Percentiles rank a stretch among this genome's conserved stretches.
phyloP scores from a whole-genome alignment of 2,888 invertebrate species.

The Zaprionus lineosus region DNA sequence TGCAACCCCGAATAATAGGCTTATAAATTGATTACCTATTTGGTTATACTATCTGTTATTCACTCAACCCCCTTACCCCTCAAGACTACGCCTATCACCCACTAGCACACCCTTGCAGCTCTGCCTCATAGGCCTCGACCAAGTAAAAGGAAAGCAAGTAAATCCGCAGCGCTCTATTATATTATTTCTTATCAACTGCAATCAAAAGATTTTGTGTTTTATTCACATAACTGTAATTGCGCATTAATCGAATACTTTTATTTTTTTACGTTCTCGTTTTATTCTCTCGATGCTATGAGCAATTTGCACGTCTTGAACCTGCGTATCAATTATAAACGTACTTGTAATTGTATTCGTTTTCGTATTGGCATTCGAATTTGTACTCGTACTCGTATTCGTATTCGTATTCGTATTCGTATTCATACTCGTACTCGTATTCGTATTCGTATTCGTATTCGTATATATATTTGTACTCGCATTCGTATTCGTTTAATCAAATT shows the following conservation, averaged over 20 bases:
- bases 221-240: constrained; percentile 15
- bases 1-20: constrained; percentile 11
- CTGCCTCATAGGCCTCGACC: constrained; percentile 17
- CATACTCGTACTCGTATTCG: too few relatives aligned
- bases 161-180: constrained; percentile 13
- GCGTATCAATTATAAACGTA: constrained; percentile 36
- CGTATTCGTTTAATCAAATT: constrained; percentile 35
- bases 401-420: too few relatives aligned
- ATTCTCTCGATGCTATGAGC: constrained; percentile 44
- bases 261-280: constrained; percentile 18
- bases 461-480: constrained; percentile 32
- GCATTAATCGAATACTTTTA: constrained; percentile 1
- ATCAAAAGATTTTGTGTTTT: constrained; percentile 14
- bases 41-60: constrained; percentile 7
- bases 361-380: too few relatives aligned
- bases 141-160: constrained; percentile 5
- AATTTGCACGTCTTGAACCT: constrained; percentile 70
- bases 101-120: constrained; percentile 44
- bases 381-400: too few relatives aligned
- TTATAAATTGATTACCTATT: too few relatives aligned
- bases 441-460: constrained; percentile 34
- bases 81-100: constrained; percentile 34
- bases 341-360: too few relatives aligned
- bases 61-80: constrained; percentile 34
- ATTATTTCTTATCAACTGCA: constrained; percentile 15